phyloP scores from a whole-genome alignment of 1,140 invertebrate species.

The Cardiocondyla obscurior region DNA sequence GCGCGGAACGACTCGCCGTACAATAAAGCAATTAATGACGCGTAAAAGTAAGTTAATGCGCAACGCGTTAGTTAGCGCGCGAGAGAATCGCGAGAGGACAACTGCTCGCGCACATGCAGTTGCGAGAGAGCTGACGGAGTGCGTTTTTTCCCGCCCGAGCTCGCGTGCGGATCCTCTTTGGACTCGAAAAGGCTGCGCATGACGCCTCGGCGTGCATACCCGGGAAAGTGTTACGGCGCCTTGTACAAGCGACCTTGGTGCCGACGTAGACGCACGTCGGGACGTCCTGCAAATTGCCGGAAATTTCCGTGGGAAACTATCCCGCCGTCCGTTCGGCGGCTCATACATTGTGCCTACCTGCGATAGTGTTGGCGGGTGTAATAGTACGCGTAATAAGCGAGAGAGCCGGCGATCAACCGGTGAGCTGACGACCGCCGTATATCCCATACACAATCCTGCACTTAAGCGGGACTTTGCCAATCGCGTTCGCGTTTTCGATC shows the following conservation, averaged over 20 bases:
- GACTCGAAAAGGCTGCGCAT: not conserved
- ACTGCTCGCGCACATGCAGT: not conserved
- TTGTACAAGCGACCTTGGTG: conserved; percentile 73
- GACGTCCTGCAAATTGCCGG: conserved; percentile 79
- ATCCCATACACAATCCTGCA: conserved; percentile 64
- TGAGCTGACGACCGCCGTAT: conserved; percentile 29
- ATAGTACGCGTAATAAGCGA: conserved; percentile 62
- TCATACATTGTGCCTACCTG: conserved; percentile 50
- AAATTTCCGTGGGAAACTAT: conserved; percentile 81
- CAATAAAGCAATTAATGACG: conserved; percentile 14
- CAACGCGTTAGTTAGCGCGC: not conserved
- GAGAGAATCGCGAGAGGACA: not conserved
- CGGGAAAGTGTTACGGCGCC: conserved; percentile 66
- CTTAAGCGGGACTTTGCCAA: conserved; percentile 44
- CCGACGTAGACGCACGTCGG: conserved; percentile 71
- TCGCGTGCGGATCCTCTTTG: conserved; percentile 18
- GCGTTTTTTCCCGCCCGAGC: not conserved
- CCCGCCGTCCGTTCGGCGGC: conserved; percentile 55
- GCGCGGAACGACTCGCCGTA: not conserved
- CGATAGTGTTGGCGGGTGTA: conserved; percentile 48
- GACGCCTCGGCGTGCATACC: conserved; percentile 41
- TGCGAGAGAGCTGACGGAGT: not conserved
- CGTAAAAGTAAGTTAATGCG: not conserved
- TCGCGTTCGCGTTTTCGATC: conserved; percentile 45
- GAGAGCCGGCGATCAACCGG: conserved; percentile 28